Evolutionary conservation across 1,140 invertebrate species (phyloP).

Genomic region (Nylanderia fulva): DNA sequence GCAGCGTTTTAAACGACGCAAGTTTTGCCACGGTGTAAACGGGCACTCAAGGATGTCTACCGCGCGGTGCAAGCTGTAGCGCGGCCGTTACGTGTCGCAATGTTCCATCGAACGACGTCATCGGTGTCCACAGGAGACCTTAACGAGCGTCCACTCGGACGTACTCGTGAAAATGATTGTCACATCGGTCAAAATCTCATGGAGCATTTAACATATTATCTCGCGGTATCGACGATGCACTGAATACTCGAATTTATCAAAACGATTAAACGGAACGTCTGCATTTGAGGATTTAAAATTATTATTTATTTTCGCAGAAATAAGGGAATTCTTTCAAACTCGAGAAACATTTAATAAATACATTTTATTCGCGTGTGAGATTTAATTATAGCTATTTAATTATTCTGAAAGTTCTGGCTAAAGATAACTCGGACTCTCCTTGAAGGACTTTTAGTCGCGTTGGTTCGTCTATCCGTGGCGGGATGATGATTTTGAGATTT

Average conservation of each 20-base stretch:
- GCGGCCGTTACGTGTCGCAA: conserved; percentile 69
- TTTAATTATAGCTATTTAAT: background rate
- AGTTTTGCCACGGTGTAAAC: conserved; percentile 60
- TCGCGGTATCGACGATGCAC: background rate
- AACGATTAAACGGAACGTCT: background rate
- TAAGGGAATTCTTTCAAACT: background rate
- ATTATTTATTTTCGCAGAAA: background rate
- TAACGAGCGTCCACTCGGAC: conserved; percentile 77
- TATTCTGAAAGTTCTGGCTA: too few species aligned
- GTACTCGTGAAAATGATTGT: conserved; percentile 42
- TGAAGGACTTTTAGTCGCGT: background rate
- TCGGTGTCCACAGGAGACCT: conserved; percentile 74
- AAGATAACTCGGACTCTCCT: too few species aligned
- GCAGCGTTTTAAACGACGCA: conserved; percentile 49
- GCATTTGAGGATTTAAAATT: background rate
- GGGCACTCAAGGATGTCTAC: conserved; percentile 81
- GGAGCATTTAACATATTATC: background rate
- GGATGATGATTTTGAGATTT: conserved; percentile 33
- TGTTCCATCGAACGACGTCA: conserved; percentile 71
- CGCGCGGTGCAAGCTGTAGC: conserved; percentile 65
- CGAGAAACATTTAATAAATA: background rate
- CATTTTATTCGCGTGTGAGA: background rate
- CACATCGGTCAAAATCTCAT: background rate
- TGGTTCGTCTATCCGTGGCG: background rate
- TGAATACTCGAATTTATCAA: background rate